phyloP scores from a whole-genome alignment of 2,113 vertebrate genomes.

The Pelodiscus sinensis region DNA sequence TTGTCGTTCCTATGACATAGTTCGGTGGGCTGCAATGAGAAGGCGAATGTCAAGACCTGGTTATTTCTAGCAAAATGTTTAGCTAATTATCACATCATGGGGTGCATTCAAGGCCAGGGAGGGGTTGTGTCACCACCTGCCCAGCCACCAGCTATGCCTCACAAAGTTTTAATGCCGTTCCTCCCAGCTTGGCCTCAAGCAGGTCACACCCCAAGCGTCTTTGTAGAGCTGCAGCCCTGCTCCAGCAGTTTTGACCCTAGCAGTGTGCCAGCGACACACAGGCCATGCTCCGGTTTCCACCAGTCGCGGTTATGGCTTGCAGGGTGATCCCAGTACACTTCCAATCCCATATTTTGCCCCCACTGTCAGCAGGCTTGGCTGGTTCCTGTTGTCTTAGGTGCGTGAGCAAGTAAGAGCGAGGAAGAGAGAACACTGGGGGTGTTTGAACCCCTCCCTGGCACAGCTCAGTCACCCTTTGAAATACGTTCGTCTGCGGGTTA shows the following conservation, averaged over 20 bases:
- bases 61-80: neutral
- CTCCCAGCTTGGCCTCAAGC: neutral
- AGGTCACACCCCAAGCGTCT: neutral
- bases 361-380: too few relatives aligned
- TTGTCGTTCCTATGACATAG: neutral
- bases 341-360: neutral
- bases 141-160: neutral
- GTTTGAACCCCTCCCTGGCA: neutral
- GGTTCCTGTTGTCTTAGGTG: neutral
- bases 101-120: neutral
- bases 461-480: neutral
- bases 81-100: neutral
- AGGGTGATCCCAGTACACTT: neutral
- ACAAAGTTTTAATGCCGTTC: neutral
- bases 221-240: neutral
- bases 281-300: neutral
- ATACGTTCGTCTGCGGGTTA: neutral
- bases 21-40: neutral
- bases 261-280: neutral
- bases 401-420: neutral
- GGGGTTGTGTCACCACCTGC: neutral
- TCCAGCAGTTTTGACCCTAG: neutral
- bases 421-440: neutral
- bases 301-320: neutral
- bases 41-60: neutral